Evolutionary conservation across 2,797 vertebrate genomes (phyloP), one percentile per base, ranked within the genome.

Genomic region (Tachyglossus aculeatus): DNA sequence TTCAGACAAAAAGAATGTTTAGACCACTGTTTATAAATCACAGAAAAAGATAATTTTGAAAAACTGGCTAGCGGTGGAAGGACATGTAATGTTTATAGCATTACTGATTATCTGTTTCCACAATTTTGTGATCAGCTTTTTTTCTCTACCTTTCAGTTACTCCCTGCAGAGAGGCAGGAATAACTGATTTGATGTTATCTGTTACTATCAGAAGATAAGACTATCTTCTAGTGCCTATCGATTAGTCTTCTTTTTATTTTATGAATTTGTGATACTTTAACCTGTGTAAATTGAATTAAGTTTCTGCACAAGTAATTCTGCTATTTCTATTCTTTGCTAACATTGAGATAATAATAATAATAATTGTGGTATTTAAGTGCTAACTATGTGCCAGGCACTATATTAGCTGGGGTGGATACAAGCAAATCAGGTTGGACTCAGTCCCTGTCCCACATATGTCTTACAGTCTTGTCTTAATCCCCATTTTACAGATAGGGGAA

Each of bases 211-310:
- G 37, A 52, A 84, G 54, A 71, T 67, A 47, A 83, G 79, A 78
- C 81, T 71, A 78, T 11, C 3, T 81, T 68, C 58, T 32, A 80
- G 71, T 82, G 58, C 40, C 78, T 71, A 81, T 74, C 67, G 67
- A 73, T 82, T 86, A 52, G 72, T 71, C 83, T 56, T 29, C 68
- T 68, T 63, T 74, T 79, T 48, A 12, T 77, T 75, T 71, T 77
- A 80, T 86, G 85, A 76, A 86, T 86, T 81, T 84, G 68, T 57
- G 66, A 43, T 78, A 74, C 61, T 45, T 80, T 78, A 67, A 32
- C 21, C 45, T 60, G 11, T 69, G 51, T n/a, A 25, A 62, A 57
- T 70, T 80, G 80, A 83, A 52, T 76, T 68, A 80, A 77, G 21
- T 43, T 3, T 57, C 59, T 57, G 21, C 37, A 55, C 75, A 82